Percentiles rank a stretch among this genome's conserved stretches.
These are phyloP conservation scores for Caenorhabditis remanei DNA, from an alignment of 1,140 invertebrate species.

Conservation along the genomic window DNA sequence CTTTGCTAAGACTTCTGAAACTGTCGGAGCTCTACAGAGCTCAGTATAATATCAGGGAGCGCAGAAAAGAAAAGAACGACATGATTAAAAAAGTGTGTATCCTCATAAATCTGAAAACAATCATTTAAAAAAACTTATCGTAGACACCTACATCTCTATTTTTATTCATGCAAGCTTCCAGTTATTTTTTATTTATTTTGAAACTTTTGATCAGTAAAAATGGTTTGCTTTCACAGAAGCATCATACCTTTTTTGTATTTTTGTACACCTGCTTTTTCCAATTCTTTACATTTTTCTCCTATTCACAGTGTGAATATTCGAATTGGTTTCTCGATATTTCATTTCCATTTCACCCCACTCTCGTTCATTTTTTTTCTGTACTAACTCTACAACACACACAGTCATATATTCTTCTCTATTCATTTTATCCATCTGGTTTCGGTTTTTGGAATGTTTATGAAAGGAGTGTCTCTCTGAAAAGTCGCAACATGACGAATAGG, in stretches of 20 bases:
- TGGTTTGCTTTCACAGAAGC: neutral
- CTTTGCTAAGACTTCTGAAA: too few species aligned
- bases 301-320: constrained; percentile 30
- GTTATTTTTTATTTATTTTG: too few species aligned
- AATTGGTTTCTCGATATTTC: neutral
- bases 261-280: neutral
- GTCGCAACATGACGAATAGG: constrained; percentile 38
- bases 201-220: too few species aligned
- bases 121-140: too few species aligned
- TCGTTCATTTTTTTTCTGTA: constrained; percentile 45
- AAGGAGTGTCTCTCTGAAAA: constrained; percentile 50
- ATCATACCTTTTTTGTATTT: neutral
- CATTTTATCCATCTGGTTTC: constrained; percentile 53
- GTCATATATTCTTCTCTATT: neutral
- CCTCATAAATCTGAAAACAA: too few species aligned
- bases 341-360: constrained; percentile 17
- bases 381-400: neutral
- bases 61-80: too few species aligned
- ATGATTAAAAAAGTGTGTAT: too few species aligned
- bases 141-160: too few species aligned
- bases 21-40: too few species aligned
- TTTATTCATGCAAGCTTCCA: too few species aligned
- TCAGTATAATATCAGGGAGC: too few species aligned
- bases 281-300: neutral
- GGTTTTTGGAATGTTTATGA: constrained; percentile 37